Conservation (phyloP, 1,140 invertebrate genomes). For the Camponotus vicinus region DNA sequence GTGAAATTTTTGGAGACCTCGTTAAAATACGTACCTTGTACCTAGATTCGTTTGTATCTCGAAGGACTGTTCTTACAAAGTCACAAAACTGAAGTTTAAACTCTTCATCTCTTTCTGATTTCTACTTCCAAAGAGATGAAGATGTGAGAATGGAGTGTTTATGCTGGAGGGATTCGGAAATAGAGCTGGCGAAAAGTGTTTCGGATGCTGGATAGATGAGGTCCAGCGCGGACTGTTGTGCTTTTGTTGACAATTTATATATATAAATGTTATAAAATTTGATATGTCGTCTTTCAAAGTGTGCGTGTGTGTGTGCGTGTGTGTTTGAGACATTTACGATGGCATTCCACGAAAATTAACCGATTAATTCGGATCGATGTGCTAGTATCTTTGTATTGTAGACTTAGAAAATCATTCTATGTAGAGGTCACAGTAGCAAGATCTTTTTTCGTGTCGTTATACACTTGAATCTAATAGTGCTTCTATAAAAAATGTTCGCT, state of each 20-base stretch:
- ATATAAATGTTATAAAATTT: constrained; percentile 5
- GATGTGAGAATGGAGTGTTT: neutral
- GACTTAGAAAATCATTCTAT: constrained; percentile 1
- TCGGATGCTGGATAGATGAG: neutral
- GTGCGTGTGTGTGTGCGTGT: neutral
- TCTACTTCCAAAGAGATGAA: neutral
- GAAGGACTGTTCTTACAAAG: constrained; percentile 1
- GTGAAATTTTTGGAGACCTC: constrained; percentile 3
- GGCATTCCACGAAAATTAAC: constrained; percentile 52
- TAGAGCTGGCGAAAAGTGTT: constrained; percentile 2
- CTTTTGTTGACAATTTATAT: constrained; percentile 13
- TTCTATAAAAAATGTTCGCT: neutral
- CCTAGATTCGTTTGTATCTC: neutral
- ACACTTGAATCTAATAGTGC: neutral
- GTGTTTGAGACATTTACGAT: constrained; percentile 28
- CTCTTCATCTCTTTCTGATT: constrained; percentile 3
- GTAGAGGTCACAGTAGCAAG: constrained; percentile 1
- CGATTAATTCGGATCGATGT: constrained; percentile 52
- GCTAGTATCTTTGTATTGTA: constrained; percentile 48
- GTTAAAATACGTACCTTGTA: constrained; percentile 4
- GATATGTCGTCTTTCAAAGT: constrained; percentile 33
- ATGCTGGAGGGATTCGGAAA: neutral
- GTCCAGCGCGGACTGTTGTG: neutral
- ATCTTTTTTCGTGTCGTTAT: constrained; percentile 14
- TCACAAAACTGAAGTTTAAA: neutral